Evolutionary conservation across 1,140 invertebrate genomes (phyloP).

Genomic region (Anoplolepis gracilipes): DNA sequence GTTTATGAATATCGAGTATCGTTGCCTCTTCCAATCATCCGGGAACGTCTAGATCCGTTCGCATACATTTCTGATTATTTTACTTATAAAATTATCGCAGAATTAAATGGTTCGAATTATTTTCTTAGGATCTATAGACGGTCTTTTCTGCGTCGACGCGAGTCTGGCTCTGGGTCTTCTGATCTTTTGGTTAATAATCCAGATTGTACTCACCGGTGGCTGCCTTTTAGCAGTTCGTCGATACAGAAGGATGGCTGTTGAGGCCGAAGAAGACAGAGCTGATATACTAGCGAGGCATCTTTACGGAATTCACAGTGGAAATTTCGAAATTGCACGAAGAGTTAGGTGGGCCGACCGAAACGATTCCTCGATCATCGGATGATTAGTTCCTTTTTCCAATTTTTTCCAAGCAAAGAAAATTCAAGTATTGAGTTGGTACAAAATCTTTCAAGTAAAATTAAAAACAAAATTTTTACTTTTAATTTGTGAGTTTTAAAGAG

Average conservation of each 20-base stretch:
- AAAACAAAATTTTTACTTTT: not conserved
- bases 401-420: not conserved
- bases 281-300: slow-evolving; percentile 81
- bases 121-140: slow-evolving; percentile 76
- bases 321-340: slow-evolving; percentile 81
- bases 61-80: not conserved
- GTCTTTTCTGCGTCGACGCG: slow-evolving; percentile 79
- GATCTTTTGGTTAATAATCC: slow-evolving; percentile 81
- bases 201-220: slow-evolving; percentile 80
- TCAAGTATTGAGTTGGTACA: not conserved
- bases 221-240: slow-evolving; percentile 79
- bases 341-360: slow-evolving; percentile 84
- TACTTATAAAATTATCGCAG: slow-evolving; percentile 10
- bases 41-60: slow-evolving; percentile 12
- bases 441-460: not conserved
- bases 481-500: no score
- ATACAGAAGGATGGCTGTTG: slow-evolving; percentile 76
- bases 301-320: slow-evolving; percentile 82
- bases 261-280: slow-evolving; percentile 82
- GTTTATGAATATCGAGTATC: slow-evolving; percentile 42
- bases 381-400: not conserved
- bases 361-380: slow-evolving; percentile 63
- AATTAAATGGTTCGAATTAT: not conserved
- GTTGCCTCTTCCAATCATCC: not conserved
- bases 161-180: slow-evolving; percentile 77